phyloP scores from a whole-genome alignment of 2,888 invertebrate genomes.

The Heliconius cydno region DNA sequence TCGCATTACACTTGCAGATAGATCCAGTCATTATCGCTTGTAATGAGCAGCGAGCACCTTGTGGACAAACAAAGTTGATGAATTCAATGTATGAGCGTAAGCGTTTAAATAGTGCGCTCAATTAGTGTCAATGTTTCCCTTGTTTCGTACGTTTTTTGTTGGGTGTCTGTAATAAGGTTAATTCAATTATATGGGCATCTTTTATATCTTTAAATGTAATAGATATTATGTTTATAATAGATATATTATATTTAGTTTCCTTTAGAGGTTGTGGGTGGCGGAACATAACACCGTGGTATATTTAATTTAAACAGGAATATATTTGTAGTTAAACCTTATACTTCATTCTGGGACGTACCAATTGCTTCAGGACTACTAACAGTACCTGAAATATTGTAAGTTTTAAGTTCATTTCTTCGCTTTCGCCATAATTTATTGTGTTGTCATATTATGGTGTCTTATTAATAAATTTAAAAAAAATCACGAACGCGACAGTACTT shows the following conservation, averaged over 20 bases:
- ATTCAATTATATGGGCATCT: constrained; percentile 2
- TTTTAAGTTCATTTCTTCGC: background rate
- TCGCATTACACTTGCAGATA: constrained; percentile 68
- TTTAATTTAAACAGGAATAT: background rate
- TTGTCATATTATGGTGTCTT: background rate
- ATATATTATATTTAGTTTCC: background rate
- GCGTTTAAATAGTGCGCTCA: constrained; percentile 32
- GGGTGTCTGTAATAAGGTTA: background rate
- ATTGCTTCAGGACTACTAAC: background rate
- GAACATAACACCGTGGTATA: too few species aligned
- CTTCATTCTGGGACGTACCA: too few species aligned
- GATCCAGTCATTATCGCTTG: constrained; percentile 65
- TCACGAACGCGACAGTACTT: background rate
- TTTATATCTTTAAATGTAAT: background rate
- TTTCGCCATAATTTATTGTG: background rate
- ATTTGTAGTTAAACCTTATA: too few species aligned
- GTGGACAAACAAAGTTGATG: constrained; percentile 46
- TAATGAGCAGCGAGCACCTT: constrained; percentile 62
- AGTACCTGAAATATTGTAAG: background rate
- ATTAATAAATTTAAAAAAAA: background rate
- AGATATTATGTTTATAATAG: background rate
- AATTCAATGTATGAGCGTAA: constrained; percentile 26
- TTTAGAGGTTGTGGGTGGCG: background rate
- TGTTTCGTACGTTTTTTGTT: background rate
- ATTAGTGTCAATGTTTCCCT: background rate